These are phyloP conservation scores for Lamellibrachia luymesi DNA, from an alignment of 1,140 invertebrate genomes.

Conservation along the genomic window DNA sequence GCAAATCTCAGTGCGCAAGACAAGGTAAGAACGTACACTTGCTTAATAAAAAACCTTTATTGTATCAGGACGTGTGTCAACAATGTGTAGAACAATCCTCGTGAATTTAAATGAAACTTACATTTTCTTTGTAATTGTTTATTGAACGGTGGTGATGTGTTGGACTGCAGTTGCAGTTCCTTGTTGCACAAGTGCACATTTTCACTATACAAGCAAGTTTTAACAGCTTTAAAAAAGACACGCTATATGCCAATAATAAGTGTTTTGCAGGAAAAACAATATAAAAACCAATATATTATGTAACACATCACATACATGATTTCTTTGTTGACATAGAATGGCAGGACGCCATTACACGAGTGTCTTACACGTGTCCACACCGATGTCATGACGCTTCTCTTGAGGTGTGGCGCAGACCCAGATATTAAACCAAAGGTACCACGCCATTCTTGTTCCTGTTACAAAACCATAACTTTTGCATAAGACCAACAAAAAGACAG, in stretches of 20 bases:
- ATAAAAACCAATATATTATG: conserved; percentile 24
- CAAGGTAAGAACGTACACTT: conserved; percentile 34
- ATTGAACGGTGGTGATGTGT: too few relatives aligned
- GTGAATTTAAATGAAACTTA: not conserved
- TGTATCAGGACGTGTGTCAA: not conserved
- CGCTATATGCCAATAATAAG: not conserved
- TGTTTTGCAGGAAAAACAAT: not conserved
- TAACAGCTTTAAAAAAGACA: not conserved
- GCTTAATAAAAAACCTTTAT: not conserved
- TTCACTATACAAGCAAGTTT: not conserved
- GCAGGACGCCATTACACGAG: not conserved
- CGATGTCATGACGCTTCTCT: not conserved
- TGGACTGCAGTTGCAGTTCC: not conserved
- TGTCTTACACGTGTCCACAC: not conserved
- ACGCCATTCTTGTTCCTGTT: not conserved
- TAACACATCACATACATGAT: not conserved
- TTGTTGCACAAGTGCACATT: not conserved
- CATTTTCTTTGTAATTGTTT: not conserved
- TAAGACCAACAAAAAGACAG: not conserved
- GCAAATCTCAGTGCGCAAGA: conserved; percentile 78
- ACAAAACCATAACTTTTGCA: not conserved
- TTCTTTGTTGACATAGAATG: not conserved
- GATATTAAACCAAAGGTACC: not conserved
- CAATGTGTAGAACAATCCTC: not conserved
- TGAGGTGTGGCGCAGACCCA: not conserved